These are phyloP conservation scores for Campoletis sonorensis DNA, from an alignment of 1,140 invertebrate genomes.

Conservation along the genomic window DNA sequence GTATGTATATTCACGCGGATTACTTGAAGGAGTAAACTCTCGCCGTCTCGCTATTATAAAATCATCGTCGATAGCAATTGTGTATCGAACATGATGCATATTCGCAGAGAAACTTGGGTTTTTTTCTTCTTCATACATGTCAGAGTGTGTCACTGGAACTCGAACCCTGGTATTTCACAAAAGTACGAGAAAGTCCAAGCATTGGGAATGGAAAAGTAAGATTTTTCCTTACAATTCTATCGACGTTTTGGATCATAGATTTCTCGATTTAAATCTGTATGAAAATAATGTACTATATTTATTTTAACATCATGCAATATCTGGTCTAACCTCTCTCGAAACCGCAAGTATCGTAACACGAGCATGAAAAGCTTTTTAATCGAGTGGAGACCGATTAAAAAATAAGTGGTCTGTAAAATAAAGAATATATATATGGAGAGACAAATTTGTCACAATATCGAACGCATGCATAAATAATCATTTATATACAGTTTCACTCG, in stretches of 20 bases:
- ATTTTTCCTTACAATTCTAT: too few species aligned
- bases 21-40: constrained; percentile 11
- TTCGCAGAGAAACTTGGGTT: constrained; percentile 23
- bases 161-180: neutral
- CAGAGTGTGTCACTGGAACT: neutral
- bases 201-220: too few species aligned
- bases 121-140: neutral
- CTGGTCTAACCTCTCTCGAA: too few species aligned
- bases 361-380: too few species aligned
- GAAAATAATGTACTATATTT: too few species aligned
- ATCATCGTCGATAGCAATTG: constrained; percentile 35
- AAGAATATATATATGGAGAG: neutral
- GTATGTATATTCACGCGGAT: neutral
- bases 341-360: too few species aligned
- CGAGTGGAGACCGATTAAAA: too few species aligned
- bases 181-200: neutral
- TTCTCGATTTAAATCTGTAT: too few species aligned
- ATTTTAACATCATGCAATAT: too few species aligned
- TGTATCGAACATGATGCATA: constrained; percentile 40
- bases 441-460: neutral
- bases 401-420: neutral
- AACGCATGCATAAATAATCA: neutral
- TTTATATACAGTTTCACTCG: neutral
- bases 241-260: too few species aligned
- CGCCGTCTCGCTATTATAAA: neutral